These are phyloP conservation scores for Nanorana parkeri DNA, from an alignment of 2,113 vertebrate species.

Conservation along the genomic window DNA sequence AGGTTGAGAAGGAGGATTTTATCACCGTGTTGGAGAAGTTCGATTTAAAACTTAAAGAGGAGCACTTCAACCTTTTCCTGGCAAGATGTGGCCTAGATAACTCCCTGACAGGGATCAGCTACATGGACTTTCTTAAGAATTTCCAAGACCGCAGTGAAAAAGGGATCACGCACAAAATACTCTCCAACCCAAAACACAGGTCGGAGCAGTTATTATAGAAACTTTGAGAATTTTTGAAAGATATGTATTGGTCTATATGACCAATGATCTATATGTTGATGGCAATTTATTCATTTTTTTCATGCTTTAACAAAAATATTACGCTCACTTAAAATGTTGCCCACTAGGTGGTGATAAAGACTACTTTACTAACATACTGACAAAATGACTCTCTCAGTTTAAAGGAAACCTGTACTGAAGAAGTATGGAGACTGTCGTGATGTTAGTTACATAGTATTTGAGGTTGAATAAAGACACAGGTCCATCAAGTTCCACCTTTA, in stretches of 20 bases:
- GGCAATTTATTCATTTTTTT: neutral
- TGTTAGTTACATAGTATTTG: too few species aligned
- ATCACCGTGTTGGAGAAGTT: conserved; percentile 60
- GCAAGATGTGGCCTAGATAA: conserved; percentile 60
- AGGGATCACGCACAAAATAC: conserved; percentile 61
- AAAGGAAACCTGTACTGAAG: neutral
- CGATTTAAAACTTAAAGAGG: conserved; percentile 60
- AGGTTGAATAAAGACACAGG: too few species aligned
- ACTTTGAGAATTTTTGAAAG: neutral
- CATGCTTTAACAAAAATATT: neutral
- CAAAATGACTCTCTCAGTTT: neutral
- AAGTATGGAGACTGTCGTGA: neutral
- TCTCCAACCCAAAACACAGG: conserved; percentile 63
- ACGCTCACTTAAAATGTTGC: neutral
- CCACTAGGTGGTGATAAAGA: conserved; percentile 27
- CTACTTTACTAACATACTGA: neutral
- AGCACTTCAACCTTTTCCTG: conserved; percentile 63
- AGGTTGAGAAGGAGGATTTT: conserved; percentile 62
- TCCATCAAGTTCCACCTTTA: too few species aligned
- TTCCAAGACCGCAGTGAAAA: conserved; percentile 61
- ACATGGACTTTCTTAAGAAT: conserved; percentile 58
- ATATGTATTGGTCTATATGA: too few species aligned
- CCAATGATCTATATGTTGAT: neutral
- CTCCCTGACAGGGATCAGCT: conserved; percentile 57
- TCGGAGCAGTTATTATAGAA: neutral